Evolutionary conservation across 2,113 vertebrate genomes (phyloP).

Genomic region (Silurus glanis): DNA sequence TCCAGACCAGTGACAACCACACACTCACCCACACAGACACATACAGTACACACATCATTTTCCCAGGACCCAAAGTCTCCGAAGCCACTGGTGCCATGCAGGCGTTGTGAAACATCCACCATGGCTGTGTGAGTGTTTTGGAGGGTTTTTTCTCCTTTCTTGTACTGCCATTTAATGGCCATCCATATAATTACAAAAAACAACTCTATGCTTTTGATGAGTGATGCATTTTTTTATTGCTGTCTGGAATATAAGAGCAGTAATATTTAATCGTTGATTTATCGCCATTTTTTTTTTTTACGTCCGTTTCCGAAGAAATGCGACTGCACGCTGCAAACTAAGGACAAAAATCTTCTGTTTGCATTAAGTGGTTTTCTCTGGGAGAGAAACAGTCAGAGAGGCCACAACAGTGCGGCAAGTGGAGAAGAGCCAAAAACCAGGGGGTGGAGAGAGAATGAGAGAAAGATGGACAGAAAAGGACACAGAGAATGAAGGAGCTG

Average conservation of each 20-base stretch:
- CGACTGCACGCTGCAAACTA: slow-evolving; percentile 53
- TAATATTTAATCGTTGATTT: slow-evolving; percentile 52
- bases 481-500: not conserved
- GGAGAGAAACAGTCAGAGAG: slow-evolving; percentile 54
- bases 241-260: slow-evolving; percentile 41
- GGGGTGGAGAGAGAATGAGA: slow-evolving; percentile 29
- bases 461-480: slow-evolving; percentile 19
- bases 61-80: slow-evolving; percentile 53
- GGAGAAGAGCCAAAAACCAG: slow-evolving; percentile 49
- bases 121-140: slow-evolving; percentile 34
- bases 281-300: slow-evolving; percentile 48
- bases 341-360: slow-evolving; percentile 59
- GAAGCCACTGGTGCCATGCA: slow-evolving; percentile 55
- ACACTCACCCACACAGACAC: slow-evolving; percentile 42
- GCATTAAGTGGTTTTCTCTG: slow-evolving; percentile 62
- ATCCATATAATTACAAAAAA: slow-evolving; percentile 58
- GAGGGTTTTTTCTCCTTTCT: slow-evolving; percentile 42
- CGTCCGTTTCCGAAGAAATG: slow-evolving; percentile 46
- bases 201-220: slow-evolving; percentile 49
- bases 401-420: slow-evolving; percentile 57
- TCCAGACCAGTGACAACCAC: slow-evolving; percentile 35
- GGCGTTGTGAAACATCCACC: slow-evolving; percentile 55
- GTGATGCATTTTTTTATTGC: slow-evolving; percentile 34
- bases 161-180: slow-evolving; percentile 53
- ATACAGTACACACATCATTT: slow-evolving; percentile 49